Evolutionary conservation across 2,888 invertebrate genomes (phyloP).

Genomic region (Leucophora obtusa): DNA sequence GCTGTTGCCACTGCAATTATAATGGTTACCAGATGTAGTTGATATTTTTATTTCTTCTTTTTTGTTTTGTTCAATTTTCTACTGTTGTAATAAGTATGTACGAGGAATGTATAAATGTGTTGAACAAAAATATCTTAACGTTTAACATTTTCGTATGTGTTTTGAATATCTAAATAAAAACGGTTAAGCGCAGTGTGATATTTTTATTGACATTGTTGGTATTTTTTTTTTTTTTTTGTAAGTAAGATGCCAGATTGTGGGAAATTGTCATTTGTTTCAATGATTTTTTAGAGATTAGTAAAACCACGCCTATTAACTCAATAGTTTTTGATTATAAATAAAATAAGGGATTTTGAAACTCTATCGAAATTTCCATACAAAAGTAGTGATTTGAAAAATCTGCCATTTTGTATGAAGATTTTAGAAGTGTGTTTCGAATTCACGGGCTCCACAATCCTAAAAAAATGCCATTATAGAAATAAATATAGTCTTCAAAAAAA

Average conservation of each 20-base stretch:
- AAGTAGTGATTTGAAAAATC: too few species aligned
- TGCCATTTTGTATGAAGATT: too few species aligned
- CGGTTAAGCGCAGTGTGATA: slow-evolving; percentile 34
- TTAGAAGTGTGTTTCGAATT: too few species aligned
- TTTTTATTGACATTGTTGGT: slow-evolving; percentile 10
- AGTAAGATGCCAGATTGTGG: neutral
- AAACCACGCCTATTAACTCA: neutral
- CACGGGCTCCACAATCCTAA: too few species aligned
- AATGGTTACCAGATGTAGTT: slow-evolving; percentile 61
- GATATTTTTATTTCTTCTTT: slow-evolving; percentile 13
- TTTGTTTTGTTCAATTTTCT: slow-evolving; percentile 37
- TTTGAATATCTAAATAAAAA: slow-evolving; percentile 54
- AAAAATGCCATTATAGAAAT: too few species aligned
- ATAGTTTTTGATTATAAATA: too few species aligned
- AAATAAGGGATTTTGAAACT: too few species aligned
- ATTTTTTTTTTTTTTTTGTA: neutral
- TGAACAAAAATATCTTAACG: slow-evolving; percentile 46
- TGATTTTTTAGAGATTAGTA: neutral
- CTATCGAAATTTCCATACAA: too few species aligned
- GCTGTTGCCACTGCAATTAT: slow-evolving; percentile 49
- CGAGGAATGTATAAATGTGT: slow-evolving; percentile 29
- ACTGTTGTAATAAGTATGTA: slow-evolving; percentile 9
- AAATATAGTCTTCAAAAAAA: too few species aligned
- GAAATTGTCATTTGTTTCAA: neutral
- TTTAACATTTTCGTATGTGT: slow-evolving; percentile 60